These are phyloP conservation scores for Drosophila rufa DNA, from an alignment of 1,140 invertebrate species.

Conservation along the genomic window DNA sequence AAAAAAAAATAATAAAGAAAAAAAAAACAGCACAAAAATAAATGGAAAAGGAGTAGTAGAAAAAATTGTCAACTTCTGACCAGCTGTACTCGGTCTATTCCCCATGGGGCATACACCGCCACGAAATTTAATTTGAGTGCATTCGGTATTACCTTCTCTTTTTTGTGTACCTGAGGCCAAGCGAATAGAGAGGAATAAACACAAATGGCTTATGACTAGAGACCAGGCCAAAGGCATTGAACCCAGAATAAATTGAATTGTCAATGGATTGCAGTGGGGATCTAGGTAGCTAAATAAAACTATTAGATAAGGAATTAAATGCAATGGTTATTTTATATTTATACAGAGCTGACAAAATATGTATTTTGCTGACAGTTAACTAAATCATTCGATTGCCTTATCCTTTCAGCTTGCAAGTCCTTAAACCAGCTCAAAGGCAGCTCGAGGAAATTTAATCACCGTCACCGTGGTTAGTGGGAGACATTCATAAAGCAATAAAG, in stretches of 20 bases:
- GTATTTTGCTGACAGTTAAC: too few species aligned
- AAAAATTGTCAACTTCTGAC: constrained; percentile 34
- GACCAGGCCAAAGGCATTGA: constrained; percentile 28
- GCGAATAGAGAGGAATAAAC: constrained; percentile 26
- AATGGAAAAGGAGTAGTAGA: constrained; percentile 28
- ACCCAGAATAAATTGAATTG: constrained; percentile 10
- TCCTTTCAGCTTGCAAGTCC: too few species aligned
- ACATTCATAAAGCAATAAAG: constrained; percentile 56
- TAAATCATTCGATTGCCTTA: too few species aligned
- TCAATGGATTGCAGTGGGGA: neutral
- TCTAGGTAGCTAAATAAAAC: neutral
- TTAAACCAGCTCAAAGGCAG: constrained; percentile 12
- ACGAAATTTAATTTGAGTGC: constrained; percentile 55
- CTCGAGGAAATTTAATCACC: constrained; percentile 48
- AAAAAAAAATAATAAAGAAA: neutral
- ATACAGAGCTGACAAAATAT: too few species aligned
- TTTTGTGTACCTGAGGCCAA: constrained; percentile 26
- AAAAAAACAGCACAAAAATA: constrained; percentile 2
- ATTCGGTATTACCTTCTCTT: constrained; percentile 6
- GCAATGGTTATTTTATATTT: neutral
- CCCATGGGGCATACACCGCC: constrained; percentile 38
- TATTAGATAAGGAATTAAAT: neutral
- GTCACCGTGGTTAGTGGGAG: constrained; percentile 10
- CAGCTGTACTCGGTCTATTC: constrained; percentile 42
- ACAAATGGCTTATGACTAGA: constrained; percentile 29